Evolutionary conservation across 2,797 vertebrate genomes (phyloP).

Genomic region (Chrysocyon brachyurus): DNA sequence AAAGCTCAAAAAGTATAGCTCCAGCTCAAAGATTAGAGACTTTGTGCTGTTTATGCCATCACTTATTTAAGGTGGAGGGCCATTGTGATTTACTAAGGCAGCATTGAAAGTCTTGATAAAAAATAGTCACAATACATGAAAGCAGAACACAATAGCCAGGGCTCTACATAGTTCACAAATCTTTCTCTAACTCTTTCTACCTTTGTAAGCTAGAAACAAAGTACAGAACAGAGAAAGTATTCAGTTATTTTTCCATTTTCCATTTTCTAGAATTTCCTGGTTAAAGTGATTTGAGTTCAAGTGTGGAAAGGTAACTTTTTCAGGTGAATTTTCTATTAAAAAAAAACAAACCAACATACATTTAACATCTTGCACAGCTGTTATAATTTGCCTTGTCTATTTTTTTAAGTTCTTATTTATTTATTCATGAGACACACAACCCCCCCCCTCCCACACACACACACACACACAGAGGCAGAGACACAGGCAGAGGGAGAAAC

Average conservation of each 20-base stretch:
- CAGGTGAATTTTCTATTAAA: not conserved
- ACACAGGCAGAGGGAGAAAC: too few species aligned
- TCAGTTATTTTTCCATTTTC: not conserved
- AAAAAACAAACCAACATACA: not conserved
- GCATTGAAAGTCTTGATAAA: not conserved
- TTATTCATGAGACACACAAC: too few species aligned
- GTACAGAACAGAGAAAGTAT: not conserved
- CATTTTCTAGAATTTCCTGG: not conserved
- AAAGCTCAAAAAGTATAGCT: not conserved
- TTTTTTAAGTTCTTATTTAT: not conserved
- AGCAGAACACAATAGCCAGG: not conserved
- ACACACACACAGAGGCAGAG: too few species aligned
- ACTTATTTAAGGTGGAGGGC: not conserved
- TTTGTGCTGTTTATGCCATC: not conserved
- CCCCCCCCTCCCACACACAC: accelerated
- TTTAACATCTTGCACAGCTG: not conserved
- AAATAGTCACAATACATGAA: not conserved
- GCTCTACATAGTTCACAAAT: not conserved
- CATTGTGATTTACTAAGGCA: conserved; percentile 23
- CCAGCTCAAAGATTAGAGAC: not conserved
- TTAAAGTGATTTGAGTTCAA: not conserved
- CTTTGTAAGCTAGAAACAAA: not conserved
- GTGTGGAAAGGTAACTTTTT: not conserved
- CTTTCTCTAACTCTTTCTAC: not conserved
- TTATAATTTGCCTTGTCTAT: not conserved